Conservation (phyloP, 2,888 invertebrate species). For the Microchrysa polita region DNA sequence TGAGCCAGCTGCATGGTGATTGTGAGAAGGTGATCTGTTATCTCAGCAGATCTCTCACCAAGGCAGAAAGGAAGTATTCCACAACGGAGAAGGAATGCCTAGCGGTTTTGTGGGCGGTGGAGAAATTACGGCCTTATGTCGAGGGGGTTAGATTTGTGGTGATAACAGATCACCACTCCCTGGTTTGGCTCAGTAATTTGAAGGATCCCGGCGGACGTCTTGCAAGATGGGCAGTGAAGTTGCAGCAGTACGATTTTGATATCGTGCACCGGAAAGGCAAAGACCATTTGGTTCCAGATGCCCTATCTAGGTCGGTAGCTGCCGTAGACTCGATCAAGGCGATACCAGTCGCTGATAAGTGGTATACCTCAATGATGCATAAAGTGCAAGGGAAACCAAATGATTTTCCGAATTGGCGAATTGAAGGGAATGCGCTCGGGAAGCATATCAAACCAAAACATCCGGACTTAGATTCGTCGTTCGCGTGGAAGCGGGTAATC, state of each 20-base stretch:
- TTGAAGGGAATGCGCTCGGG: not conserved
- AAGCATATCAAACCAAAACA: not conserved
- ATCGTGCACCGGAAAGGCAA: not conserved
- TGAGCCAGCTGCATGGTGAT: not conserved
- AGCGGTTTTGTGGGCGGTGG: too few relatives aligned
- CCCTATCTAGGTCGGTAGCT: not conserved
- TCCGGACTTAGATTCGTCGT: not conserved
- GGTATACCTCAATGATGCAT: not conserved
- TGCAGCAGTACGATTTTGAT: too few relatives aligned
- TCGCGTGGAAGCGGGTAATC: not conserved
- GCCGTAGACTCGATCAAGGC: not conserved
- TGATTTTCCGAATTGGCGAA: not conserved
- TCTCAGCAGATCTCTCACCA: not conserved
- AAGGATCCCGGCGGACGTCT: too few relatives aligned
- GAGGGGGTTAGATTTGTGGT: not conserved
- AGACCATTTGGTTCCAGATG: too few relatives aligned
- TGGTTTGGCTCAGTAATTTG: too few relatives aligned
- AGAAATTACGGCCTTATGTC: not conserved
- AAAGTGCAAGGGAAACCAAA: not conserved
- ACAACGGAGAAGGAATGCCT: too few relatives aligned
- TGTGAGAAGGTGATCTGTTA: not conserved
- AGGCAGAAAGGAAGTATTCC: too few relatives aligned
- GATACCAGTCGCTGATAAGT: not conserved
- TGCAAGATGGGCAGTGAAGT: too few relatives aligned
- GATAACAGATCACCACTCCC: not conserved